Evolutionary conservation across 2,888 invertebrate genomes (phyloP).

Genomic region (Melinaea marsaeus): DNA sequence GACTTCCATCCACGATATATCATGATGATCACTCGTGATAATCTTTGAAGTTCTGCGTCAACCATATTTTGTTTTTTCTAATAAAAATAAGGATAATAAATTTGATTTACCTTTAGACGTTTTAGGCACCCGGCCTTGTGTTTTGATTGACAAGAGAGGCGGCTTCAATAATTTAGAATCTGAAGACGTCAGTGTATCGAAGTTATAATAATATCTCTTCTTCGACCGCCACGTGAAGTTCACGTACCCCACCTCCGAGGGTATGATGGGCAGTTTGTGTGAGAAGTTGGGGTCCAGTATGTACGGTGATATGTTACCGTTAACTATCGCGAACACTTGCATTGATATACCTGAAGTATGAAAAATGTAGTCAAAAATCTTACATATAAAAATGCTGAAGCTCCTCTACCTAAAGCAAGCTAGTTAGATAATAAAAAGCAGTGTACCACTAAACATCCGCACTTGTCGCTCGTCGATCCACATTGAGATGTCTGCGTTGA

Average conservation of each 20-base stretch:
- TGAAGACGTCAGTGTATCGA: slow-evolving; percentile 89
- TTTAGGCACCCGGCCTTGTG: slow-evolving; percentile 90
- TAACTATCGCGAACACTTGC: slow-evolving; percentile 93
- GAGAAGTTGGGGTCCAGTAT: slow-evolving; percentile 94
- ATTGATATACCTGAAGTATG: slow-evolving; percentile 83
- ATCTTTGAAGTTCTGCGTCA: no score
- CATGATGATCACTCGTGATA: no score
- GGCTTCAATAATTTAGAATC: slow-evolving; percentile 90
- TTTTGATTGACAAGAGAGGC: slow-evolving; percentile 92
- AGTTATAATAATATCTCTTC: slow-evolving; percentile 90
- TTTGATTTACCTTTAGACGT: slow-evolving; percentile 84
- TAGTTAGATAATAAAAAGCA: no score
- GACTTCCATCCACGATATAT: no score
- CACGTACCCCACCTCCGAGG: slow-evolving; percentile 92
- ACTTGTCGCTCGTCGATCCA: slow-evolving; percentile 96
- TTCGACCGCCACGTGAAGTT: slow-evolving; percentile 95
- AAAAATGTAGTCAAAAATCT: not conserved
- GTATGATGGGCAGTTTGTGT: slow-evolving; percentile 92
- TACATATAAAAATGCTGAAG: no score
- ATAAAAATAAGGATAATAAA: not conserved
- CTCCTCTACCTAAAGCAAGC: no score
- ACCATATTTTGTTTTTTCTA: no score
- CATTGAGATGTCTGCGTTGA: slow-evolving; percentile 82
- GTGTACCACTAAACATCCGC: slow-evolving; percentile 91
- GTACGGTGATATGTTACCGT: slow-evolving; percentile 91